A percentile compares a stretch with the other conserved stretches of the same genome.
Evolutionary conservation across 2,113 vertebrate genomes (phyloP).

Genomic region (Tamias sibiricus): DNA sequence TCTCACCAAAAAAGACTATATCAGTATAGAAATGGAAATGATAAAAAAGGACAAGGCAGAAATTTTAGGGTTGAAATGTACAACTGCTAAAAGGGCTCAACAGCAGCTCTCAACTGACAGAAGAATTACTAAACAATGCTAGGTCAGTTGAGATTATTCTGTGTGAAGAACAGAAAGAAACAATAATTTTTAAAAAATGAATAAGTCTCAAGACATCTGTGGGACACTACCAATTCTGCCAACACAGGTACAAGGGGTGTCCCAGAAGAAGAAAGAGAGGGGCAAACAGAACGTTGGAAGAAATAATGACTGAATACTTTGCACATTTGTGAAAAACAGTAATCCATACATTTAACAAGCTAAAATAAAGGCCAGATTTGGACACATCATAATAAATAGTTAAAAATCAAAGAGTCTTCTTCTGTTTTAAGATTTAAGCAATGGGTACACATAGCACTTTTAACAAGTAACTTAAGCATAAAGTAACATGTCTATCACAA

Average conservation of each 20-base stretch:
- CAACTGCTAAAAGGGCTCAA: neutral
- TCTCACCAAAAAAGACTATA: neutral
- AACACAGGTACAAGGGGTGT: neutral
- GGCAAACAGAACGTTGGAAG: neutral
- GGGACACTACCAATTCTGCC: neutral
- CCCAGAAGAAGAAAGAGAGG: neutral
- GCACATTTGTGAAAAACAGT: neutral
- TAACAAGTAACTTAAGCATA: neutral
- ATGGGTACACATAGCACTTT: neutral
- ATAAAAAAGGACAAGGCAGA: neutral
- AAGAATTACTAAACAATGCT: neutral
- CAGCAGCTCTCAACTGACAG: neutral
- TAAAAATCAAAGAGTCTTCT: neutral
- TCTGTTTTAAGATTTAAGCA: neutral
- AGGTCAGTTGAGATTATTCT: neutral
- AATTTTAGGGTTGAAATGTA: neutral
- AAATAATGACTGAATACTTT: neutral
- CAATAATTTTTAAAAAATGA: neutral
- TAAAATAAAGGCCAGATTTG: neutral
- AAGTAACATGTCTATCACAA: constrained; percentile 22
- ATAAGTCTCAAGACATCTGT: neutral
- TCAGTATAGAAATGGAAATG: neutral
- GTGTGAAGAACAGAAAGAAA: neutral
- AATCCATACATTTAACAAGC: neutral
- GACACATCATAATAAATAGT: neutral